Conservation (phyloP, 2,888 invertebrate species). For the Acleris literana region DNA sequence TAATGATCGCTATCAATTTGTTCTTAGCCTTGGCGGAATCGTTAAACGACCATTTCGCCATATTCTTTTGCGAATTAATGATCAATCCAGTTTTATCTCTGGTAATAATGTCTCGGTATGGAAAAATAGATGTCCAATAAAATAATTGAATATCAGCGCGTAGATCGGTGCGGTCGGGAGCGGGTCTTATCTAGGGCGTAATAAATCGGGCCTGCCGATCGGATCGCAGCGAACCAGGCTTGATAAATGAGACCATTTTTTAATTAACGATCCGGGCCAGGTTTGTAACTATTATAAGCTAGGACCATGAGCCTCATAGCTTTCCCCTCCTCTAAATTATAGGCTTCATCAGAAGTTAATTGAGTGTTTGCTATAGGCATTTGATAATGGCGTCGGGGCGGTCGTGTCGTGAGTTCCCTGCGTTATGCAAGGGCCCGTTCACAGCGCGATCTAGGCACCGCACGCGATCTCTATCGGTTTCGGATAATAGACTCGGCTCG, state of each 20-base stretch:
- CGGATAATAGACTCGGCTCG: conserved; percentile 58
- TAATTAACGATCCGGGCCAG: conserved; percentile 62
- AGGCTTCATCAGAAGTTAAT: conserved; percentile 58
- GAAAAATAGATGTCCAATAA: conserved; percentile 53
- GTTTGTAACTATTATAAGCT: conserved; percentile 49
- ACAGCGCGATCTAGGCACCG: conserved; percentile 47
- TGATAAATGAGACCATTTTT: conserved; percentile 72
- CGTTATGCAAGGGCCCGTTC: conserved; percentile 63
- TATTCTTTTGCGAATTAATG: conserved; percentile 45
- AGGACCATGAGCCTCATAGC: conserved; percentile 37
- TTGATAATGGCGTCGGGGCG: conserved; percentile 57
- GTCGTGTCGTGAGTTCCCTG: conserved; percentile 61
- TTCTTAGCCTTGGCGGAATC: conserved; percentile 44
- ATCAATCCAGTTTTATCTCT: conserved; percentile 41
- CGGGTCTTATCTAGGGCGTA: conserved; percentile 64
- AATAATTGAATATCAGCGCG: conserved; percentile 53
- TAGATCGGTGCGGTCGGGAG: conserved; percentile 45
- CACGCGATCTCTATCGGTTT: conserved; percentile 60
- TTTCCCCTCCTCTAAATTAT: conserved; percentile 63
- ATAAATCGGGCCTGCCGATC: conserved; percentile 65
- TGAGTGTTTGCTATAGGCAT: conserved; percentile 61
- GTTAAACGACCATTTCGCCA: conserved; percentile 39
- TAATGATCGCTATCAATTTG: conserved; percentile 47
- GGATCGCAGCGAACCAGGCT: conserved; percentile 56
- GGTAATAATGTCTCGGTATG: conserved; percentile 51